Base-by-base conservation (phyloP, 2,797 vertebrate species). In the Selene dorsalis region DNA sequence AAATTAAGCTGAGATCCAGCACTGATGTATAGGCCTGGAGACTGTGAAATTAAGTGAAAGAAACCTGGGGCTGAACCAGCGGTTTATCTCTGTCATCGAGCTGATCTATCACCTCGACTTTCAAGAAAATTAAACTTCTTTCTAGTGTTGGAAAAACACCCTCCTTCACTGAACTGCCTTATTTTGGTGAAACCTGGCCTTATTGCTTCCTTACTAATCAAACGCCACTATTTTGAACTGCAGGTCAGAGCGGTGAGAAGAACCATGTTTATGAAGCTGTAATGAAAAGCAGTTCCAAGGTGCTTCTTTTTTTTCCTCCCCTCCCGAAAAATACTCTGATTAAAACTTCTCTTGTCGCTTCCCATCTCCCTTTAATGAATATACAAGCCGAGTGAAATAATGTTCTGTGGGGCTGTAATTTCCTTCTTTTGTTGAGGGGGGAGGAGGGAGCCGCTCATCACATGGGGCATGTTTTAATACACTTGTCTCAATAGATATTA, bases 401-500 rank as follows among this genome's bases (percentile, higher is more conserved):
- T 87, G 77, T 85, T 84, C 70, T 67, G 65, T 77, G 76, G 86
- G 90, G 75, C 79, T 83, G 85, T 90, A 87, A 92, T 94, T 90
- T 94, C 89, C 87, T 79, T 74, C 65, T 77, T 84, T 73, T 32
- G 24, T 82, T n/a, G 45, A 18, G 14, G 74, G 50, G 71, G 79
- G 73, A 71, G 80, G 68, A 60, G 69, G 74, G 75, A 80, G 75
- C 78, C 22, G 59, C 84, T 89, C 85, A 85, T 91, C 82, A 85
- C 78, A 80, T 73, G 76, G 43, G 63, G 71, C 84, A 83, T 47
- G 79, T 80, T 86, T 86, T 89, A 90, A 91, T 92, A 91, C 85
- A 75, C 90, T 89, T 80, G 80, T 93, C 87, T 90, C 88, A 88
- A 89, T 87, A 77, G 85, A 92, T 92, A 90, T 89, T 79, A 91